Evolutionary conservation across 2,797 vertebrate species (phyloP).

Genomic region (Cynopterus sphinx): DNA sequence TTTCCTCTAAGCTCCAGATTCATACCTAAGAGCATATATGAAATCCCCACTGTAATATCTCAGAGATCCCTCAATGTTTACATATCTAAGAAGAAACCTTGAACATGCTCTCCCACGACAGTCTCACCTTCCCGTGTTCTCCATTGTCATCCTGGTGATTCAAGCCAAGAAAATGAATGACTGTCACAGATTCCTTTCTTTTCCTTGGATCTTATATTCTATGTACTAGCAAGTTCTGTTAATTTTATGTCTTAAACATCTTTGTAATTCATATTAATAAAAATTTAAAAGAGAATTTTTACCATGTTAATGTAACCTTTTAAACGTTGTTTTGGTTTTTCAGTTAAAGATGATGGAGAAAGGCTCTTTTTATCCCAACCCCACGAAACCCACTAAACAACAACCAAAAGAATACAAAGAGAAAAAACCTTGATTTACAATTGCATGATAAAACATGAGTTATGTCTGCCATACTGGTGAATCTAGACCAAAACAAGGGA

Average conservation of each 20-base stretch:
- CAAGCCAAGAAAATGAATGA: neutral
- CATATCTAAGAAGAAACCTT: neutral
- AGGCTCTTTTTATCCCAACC: neutral
- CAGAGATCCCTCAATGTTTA: neutral
- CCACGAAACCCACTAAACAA: neutral
- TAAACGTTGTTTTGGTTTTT: neutral
- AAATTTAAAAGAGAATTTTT: neutral
- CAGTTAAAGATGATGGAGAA: neutral
- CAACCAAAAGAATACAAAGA: neutral
- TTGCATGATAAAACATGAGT: neutral
- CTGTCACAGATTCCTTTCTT: neutral
- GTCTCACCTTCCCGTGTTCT: neutral
- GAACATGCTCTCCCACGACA: neutral
- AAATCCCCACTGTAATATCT: neutral
- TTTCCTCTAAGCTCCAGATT: neutral
- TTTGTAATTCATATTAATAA: conserved; percentile 26
- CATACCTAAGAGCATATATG: neutral
- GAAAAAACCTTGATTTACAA: conserved; percentile 7
- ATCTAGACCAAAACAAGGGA: neutral
- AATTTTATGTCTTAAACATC: neutral
- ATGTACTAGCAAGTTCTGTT: neutral
- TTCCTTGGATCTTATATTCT: neutral
- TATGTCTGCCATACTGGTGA: neutral
- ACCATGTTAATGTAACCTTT: neutral
- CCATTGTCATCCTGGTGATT: neutral